Conservation (phyloP, 2,797 vertebrate genomes). For the Cirrhinus mrigala region DNA sequence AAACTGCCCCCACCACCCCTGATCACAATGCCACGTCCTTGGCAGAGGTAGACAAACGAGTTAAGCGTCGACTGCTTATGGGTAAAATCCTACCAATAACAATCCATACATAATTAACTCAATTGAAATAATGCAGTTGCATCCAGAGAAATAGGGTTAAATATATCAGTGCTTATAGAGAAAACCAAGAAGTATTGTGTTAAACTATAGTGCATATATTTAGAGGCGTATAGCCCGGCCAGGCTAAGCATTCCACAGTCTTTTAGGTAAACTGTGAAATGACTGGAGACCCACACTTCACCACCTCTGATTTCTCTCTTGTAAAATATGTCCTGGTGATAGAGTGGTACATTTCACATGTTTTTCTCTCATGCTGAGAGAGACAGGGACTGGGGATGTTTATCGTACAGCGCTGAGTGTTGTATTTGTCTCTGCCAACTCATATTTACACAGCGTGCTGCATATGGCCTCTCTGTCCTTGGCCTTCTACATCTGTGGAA, state of each 20-base stretch:
- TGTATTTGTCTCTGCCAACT: conserved; percentile 65
- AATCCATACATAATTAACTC: background rate
- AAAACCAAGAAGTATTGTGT: conserved; percentile 15
- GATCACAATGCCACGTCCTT: conserved; percentile 88
- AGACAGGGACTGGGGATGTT: conserved; percentile 60
- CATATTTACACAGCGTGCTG: conserved; percentile 40
- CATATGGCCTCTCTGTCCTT: conserved; percentile 2
- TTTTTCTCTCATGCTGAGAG: conserved; percentile 64
- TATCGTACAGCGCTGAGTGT: conserved; percentile 64
- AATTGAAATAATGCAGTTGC: background rate
- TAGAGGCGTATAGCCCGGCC: conserved; percentile 65
- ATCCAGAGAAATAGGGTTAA: background rate
- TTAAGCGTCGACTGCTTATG: conserved; percentile 95
- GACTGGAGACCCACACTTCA: conserved; percentile 67
- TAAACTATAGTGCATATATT: conserved; percentile 57
- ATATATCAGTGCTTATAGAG: background rate
- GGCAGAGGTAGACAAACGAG: conserved; percentile 93
- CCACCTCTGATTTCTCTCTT: conserved; percentile 64
- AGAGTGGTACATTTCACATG: conserved; percentile 81
- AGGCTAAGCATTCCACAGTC: conserved; percentile 77
- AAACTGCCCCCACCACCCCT: conserved; percentile 77
- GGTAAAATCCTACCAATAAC: conserved; percentile 79
- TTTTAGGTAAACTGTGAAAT: conserved; percentile 86
- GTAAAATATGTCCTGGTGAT: conserved; percentile 78
- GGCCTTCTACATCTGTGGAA: conserved; percentile 34